Conservation (phyloP, 2,113 vertebrate species). For the Proteles cristata region DNA sequence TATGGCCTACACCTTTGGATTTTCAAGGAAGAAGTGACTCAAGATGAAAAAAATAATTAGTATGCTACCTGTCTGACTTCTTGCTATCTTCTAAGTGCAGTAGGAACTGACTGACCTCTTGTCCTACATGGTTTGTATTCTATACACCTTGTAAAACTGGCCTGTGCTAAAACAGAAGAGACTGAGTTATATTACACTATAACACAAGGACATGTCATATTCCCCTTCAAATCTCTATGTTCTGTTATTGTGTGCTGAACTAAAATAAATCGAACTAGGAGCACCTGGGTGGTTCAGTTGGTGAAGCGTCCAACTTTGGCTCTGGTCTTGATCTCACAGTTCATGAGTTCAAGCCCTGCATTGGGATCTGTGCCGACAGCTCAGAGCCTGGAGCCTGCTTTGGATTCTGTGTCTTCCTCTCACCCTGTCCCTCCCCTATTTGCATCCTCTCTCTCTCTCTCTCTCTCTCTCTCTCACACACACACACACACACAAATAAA, state of each 20-base stretch:
- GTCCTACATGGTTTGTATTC: background rate
- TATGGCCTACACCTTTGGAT: background rate
- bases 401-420: too few relatives aligned
- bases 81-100: background rate
- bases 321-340: too few relatives aligned
- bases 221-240: background rate
- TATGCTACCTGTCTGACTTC: background rate
- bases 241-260: too few relatives aligned
- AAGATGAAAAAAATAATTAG: background rate
- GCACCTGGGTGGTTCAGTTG: too few relatives aligned
- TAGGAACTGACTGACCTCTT: background rate
- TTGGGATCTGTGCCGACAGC: too few relatives aligned
- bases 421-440: too few relatives aligned
- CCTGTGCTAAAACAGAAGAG: background rate
- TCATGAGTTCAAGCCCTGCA: too few relatives aligned
- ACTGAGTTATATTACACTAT: background rate
- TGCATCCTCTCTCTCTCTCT: too few relatives aligned
- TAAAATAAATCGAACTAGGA: background rate
- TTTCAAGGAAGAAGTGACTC: background rate
- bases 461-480: too few relatives aligned
- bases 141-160: background rate
- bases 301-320: too few relatives aligned
- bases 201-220: background rate
- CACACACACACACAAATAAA: too few relatives aligned
- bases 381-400: too few relatives aligned